phyloP scores from a whole-genome alignment of 2,888 invertebrate species.

The Amblyteles armatorius region DNA sequence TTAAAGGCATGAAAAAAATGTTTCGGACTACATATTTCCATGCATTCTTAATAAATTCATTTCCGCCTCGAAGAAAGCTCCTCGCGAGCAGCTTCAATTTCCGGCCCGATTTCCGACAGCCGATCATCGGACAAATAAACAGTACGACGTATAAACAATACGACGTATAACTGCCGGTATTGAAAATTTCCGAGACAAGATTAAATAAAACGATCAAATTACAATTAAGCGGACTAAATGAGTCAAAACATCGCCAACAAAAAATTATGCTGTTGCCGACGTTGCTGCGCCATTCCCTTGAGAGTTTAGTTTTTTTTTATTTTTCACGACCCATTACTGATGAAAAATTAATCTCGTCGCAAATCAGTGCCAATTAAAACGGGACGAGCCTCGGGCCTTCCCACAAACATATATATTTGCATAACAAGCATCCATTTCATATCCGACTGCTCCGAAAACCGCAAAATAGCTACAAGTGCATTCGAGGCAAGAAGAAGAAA shows the following conservation, averaged over 20 bases:
- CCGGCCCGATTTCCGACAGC: too few relatives aligned
- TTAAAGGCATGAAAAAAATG: neutral
- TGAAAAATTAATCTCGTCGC: neutral
- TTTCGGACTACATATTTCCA: neutral
- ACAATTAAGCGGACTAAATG: neutral
- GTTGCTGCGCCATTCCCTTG: neutral
- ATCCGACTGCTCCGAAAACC: neutral
- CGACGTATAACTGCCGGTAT: neutral
- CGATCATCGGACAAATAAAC: neutral
- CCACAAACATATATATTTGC: neutral
- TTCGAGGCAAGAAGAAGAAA: neutral
- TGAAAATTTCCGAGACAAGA: neutral
- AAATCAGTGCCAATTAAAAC: neutral
- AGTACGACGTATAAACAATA: neutral
- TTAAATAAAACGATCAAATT: neutral
- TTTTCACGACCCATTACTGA: neutral
- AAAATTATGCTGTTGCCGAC: neutral
- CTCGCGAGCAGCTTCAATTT: neutral
- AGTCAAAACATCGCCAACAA: neutral
- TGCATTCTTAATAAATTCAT: neutral
- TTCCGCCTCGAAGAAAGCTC: neutral
- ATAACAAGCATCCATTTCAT: neutral
- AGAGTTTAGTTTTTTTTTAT: neutral
- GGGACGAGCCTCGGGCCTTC: neutral
- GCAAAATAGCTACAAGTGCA: neutral